Percentiles rank a stretch among this genome's conserved stretches.
Evolutionary conservation across 2,113 vertebrate genomes (phyloP).

Genomic region (Hemicordylus capensis): DNA sequence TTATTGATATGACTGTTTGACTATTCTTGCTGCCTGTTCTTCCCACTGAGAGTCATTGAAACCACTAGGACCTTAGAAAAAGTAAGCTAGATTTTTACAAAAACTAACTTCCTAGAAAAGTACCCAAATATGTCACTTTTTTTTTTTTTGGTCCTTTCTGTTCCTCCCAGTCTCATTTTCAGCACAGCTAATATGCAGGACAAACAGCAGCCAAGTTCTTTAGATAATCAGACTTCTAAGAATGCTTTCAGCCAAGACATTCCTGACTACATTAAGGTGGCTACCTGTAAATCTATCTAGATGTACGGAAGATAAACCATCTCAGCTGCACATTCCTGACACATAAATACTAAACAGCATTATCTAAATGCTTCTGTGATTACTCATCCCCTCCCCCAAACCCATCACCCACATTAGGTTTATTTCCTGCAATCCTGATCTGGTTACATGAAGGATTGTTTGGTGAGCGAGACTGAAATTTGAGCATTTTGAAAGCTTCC

Average conservation of each 20-base stretch:
- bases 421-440: conserved; percentile 5
- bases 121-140: neutral
- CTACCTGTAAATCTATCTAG: conserved; percentile 13
- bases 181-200: neutral
- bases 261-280: neutral
- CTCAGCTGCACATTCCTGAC: neutral
- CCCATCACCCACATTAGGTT: neutral
- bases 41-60: neutral
- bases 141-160: no score
- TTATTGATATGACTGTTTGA: neutral
- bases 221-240: neutral
- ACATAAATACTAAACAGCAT: neutral
- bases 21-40: neutral
- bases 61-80: neutral
- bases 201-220: neutral
- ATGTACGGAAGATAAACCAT: neutral
- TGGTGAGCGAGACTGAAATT: conserved; percentile 10
- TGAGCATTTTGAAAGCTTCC: conserved; percentile 26
- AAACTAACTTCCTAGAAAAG: neutral
- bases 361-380: neutral
- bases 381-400: neutral
- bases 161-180: no score
- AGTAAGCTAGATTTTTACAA: neutral
- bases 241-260: neutral
- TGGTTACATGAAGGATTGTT: conserved; percentile 31